Evolutionary conservation across 64 coral and sea anemone species (phyloP), one percentile per base, ranked within the genome.

Genomic region (Acropora yongei): DNA sequence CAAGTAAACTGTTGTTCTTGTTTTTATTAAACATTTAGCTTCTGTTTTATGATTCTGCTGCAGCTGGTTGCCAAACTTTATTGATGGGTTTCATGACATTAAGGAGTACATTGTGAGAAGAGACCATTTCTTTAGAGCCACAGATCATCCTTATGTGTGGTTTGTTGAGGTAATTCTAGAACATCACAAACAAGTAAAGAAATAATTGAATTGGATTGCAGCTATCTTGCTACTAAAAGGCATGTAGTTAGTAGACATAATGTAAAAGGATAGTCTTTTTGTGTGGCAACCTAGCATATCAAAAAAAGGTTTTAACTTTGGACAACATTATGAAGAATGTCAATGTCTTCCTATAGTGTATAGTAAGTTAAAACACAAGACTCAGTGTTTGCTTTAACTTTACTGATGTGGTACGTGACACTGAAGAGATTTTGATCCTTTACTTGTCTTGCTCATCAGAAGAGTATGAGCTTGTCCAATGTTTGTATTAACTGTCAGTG

Each of bases 41-140:
- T 55, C 51, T 55, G 51, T 55, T 55, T 55, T 55, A 10, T 55
- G 51, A 55, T 55, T 5, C 10, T 55, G 10, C 78, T 92, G 61
- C 74, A 96, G 94, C 58, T 96, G 94, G 94, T 84, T 96, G 45
- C 14, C 81, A 16, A 96, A 96, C 74, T 14, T 96, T 41, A 16
- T 4, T 19, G 94, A 96, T 63, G 94, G 94, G 14, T 11, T 96
- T 69, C 87, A 90, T 77, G 93, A 94, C 17, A 44, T 96, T 47
- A 48, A 16, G 44, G 0, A 18, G 0, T 43, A 58, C 7, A 11
- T 75, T 9, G 14, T 39, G n/a, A 8, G 20, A 44, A 11, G 55
- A 2, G 1, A 53, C 16, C 12, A 5, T 13, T 14, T 80, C 8
- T 67, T 49, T 4, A 1, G 82, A 42, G 63, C 89, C 18, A 6